Evolutionary conservation across 2,113 vertebrate species (phyloP).

Genomic region (Pycnonotus jocosus): DNA sequence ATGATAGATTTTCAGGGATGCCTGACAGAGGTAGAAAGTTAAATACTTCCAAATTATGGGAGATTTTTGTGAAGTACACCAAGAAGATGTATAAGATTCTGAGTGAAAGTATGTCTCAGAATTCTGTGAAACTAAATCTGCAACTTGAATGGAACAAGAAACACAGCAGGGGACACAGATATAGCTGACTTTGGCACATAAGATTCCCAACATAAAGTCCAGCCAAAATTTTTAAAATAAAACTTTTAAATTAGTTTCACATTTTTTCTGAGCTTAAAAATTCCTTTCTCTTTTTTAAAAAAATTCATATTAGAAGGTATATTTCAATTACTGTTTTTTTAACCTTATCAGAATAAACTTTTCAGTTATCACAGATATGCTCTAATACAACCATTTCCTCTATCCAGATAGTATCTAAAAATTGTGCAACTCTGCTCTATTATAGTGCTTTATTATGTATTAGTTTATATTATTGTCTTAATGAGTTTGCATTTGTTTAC

Average conservation of each 20-base stretch:
- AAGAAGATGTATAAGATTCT: neutral
- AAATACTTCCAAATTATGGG: neutral
- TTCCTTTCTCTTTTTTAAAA: neutral
- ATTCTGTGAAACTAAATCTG: neutral
- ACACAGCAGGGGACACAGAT: neutral
- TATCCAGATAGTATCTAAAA: neutral
- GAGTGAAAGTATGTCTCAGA: neutral
- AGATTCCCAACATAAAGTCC: neutral
- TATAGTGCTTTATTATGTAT: neutral
- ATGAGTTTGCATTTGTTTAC: neutral
- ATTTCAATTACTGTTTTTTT: neutral
- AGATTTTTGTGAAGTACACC: neutral
- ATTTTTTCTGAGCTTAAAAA: neutral
- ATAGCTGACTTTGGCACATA: neutral
- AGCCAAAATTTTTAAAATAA: neutral
- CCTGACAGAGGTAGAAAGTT: neutral
- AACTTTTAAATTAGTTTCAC: neutral
- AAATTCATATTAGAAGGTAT: neutral
- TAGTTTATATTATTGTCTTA: neutral
- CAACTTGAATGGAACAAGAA: neutral
- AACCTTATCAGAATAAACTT: neutral
- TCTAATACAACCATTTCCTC: neutral
- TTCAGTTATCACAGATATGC: neutral
- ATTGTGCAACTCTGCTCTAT: neutral
- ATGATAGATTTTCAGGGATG: neutral